phyloP scores from a whole-genome alignment of 2,888 invertebrate species.

The Pollenia griseotomentosa region DNA sequence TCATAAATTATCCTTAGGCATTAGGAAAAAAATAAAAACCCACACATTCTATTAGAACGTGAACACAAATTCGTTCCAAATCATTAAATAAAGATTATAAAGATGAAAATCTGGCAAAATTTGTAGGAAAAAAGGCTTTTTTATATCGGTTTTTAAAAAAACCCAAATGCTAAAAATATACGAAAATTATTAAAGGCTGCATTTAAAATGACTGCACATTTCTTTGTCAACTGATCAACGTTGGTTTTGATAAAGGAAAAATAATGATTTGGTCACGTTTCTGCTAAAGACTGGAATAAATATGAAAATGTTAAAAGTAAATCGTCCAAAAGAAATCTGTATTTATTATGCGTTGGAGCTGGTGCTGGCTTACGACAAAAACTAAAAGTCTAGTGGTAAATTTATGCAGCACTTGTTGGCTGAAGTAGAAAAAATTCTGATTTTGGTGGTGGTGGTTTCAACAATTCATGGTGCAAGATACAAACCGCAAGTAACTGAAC shows the following conservation, averaged over 20 bases:
- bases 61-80: conserved; percentile 53
- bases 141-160: background rate
- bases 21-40: conserved; percentile 28
- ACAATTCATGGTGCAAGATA: conserved; percentile 8
- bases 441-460: conserved; percentile 30
- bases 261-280: conserved; percentile 76
- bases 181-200: conserved; percentile 40
- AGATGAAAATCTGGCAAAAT: conserved; percentile 10
- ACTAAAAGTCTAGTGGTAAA: conserved; percentile 33
- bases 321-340: conserved; percentile 54
- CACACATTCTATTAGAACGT: conserved; percentile 42
- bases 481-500: conserved; percentile 62
- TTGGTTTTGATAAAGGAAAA: conserved; percentile 51
- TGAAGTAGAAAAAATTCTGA: conserved; percentile 16
- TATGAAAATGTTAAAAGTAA: conserved; percentile 27
- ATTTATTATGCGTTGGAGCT: conserved; percentile 62
- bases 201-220: conserved; percentile 39
- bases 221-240: conserved; percentile 16
- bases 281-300: conserved; percentile 40
- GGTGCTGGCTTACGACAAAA: background rate
- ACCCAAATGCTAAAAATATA: background rate
- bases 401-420: conserved; percentile 66
- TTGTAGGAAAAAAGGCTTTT: conserved; percentile 28
- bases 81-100: conserved; percentile 70
- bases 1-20: conserved; percentile 65